Percentiles rank a stretch among this genome's conserved stretches.
Evolutionary conservation across 2,113 vertebrate species (phyloP).

Genomic region (Empidonax traillii): DNA sequence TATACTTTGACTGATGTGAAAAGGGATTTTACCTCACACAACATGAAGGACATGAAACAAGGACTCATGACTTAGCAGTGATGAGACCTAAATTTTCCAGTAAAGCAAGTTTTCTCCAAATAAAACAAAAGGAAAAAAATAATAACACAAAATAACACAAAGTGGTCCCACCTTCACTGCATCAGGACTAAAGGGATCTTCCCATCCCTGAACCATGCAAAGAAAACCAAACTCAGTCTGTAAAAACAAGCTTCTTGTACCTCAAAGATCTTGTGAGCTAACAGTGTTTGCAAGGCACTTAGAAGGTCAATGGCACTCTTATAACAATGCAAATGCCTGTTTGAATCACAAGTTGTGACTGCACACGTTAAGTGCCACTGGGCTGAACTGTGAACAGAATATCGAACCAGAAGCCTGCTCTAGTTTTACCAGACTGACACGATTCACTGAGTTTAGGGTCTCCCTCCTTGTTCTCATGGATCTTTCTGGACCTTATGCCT

Average conservation of each 20-base stretch:
- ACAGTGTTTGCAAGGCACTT: background rate
- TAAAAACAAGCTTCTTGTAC: background rate
- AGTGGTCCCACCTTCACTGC: background rate
- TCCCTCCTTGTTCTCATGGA: background rate
- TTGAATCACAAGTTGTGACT: background rate
- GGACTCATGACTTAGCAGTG: background rate
- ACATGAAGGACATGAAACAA: background rate
- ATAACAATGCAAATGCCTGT: background rate
- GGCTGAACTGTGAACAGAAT: background rate
- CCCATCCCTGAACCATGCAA: background rate
- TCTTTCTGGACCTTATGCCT: background rate
- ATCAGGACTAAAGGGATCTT: background rate
- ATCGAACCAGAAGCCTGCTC: background rate
- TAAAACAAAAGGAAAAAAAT: background rate
- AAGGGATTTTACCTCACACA: background rate
- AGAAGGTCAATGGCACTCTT: background rate
- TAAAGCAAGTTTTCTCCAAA: background rate
- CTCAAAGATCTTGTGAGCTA: background rate
- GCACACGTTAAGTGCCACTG: accelerated
- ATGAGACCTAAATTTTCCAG: background rate
- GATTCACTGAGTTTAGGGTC: background rate
- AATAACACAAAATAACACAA: background rate
- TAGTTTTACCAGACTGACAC: background rate
- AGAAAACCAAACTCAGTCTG: background rate
- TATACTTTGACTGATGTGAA: background rate